Base-by-base conservation (phyloP, 1,140 invertebrate species). In the Grapholita molesta region DNA sequence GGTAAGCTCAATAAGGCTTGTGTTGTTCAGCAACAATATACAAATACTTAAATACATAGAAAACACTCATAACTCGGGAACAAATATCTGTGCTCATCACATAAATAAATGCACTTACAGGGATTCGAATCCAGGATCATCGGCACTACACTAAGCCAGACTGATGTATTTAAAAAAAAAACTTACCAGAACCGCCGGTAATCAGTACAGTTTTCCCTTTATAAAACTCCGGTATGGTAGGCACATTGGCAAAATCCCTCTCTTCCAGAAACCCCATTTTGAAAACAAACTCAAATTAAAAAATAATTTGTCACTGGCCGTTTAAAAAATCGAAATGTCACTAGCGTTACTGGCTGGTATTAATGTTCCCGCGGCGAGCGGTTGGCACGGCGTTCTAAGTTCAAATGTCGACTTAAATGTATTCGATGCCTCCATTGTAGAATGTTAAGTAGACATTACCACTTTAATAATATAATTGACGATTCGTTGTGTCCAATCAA, bases 141-240 rank as follows among this genome's bases (percentile, higher is more conserved):
- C n/a, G n/a, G n/a, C n/a, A n/a, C n/a, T n/a, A n/a, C n/a, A n/a
- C n/a, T n/a, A n/a, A n/a, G n/a, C n/a, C n/a, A n/a, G n/a, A n/a
- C n/a, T n/a, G n/a, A n/a, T n/a, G n/a, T n/a, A n/a, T n/a, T n/a
- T n/a, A n/a, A n/a, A n/a, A 38, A 25, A 68, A 21, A 35, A 7
- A 74, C 77, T 83, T 70, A 90, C 90, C 89, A 42, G 88, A 84
- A 2, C 85, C 88, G 21, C 89, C 87, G 3, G 90, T 92, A 0
- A 92, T 87, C 15, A 92, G 89, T 24, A 92, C 82, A 2, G 86
- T 86, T 69, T 91, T 90, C 11, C 85, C 83, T 28, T 82, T 84
- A 57, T 81, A 92, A 64, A 81, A 92, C 9, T 90, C 83, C 0
- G 79, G 80, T 24, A 92, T 90, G 1, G 70, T 68, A 0, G 82